phyloP scores from a whole-genome alignment of 2,113 vertebrate genomes.

The Sialia sialis region DNA sequence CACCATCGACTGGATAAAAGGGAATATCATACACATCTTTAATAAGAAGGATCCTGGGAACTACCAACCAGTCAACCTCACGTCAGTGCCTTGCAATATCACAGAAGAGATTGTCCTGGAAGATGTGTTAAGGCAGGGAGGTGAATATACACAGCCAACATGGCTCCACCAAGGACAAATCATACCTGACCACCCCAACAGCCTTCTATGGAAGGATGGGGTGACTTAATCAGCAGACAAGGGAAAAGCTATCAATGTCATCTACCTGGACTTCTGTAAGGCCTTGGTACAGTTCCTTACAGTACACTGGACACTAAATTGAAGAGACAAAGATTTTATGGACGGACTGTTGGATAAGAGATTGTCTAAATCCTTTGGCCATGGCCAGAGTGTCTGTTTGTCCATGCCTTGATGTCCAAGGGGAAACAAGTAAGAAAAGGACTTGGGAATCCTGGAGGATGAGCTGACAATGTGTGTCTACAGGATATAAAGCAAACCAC shows the following conservation, averaged over 20 bases:
- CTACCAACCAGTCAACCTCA: not conserved
- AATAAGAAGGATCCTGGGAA: not conserved
- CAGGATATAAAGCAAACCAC: not conserved
- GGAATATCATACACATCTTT: not conserved
- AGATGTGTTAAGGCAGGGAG: not conserved
- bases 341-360: not conserved
- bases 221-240: not conserved
- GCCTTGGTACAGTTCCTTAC: not conserved
- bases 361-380: not conserved
- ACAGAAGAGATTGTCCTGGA: not conserved
- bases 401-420: not conserved
- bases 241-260: rapidly evolving
- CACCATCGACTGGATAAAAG: not conserved
- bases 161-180: not conserved
- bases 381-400: not conserved
- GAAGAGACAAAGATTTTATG: not conserved
- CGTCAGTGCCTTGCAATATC: too few species aligned
- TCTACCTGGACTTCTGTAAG: not conserved
- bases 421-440: not conserved
- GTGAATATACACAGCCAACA: rapidly evolving
- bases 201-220: not conserved
- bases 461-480: not conserved
- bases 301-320: not conserved
- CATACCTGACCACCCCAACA: not conserved
- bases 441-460: too few species aligned